These are phyloP conservation scores for Zelleria hepariella DNA, from an alignment of 2,888 invertebrate species.

Conservation along the genomic window DNA sequence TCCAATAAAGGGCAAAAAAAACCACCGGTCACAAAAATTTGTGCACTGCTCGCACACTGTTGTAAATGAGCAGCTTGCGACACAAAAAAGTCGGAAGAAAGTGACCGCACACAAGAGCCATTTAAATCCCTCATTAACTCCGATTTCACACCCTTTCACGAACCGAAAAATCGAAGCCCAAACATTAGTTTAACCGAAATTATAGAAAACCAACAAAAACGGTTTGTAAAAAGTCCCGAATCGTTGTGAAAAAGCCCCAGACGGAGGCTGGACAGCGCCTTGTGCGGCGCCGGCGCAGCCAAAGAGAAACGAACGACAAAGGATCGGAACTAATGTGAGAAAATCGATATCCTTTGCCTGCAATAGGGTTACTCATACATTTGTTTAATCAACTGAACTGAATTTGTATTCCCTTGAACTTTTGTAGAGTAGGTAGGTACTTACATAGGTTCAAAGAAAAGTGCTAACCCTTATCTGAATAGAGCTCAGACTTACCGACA, in stretches of 20 bases:
- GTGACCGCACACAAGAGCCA: constrained; percentile 62
- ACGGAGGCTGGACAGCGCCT: constrained; percentile 24
- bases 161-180: constrained; percentile 71
- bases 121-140: constrained; percentile 65
- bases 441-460: neutral
- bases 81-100: constrained; percentile 39
- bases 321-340: neutral
- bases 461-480: no score
- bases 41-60: constrained; percentile 9
- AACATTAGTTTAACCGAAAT: constrained; percentile 71
- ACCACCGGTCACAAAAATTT: constrained; percentile 1
- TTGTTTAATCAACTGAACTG: neutral
- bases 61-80: constrained; percentile 15
- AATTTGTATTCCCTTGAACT: neutral
- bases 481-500: no score
- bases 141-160: constrained; percentile 71
- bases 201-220: constrained; percentile 66
- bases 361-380: neutral
- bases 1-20: constrained; percentile 1
- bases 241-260: constrained; percentile 28
- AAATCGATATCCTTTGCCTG: neutral
- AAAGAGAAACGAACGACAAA: neutral
- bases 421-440: no score
- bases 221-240: constrained; percentile 36
- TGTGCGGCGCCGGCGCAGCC: constrained; percentile 19